A percentile compares a stretch with the other conserved stretches of the same genome.
phyloP scores from a whole-genome alignment of 2,888 invertebrate species.

The Crossocerus cetratus region DNA sequence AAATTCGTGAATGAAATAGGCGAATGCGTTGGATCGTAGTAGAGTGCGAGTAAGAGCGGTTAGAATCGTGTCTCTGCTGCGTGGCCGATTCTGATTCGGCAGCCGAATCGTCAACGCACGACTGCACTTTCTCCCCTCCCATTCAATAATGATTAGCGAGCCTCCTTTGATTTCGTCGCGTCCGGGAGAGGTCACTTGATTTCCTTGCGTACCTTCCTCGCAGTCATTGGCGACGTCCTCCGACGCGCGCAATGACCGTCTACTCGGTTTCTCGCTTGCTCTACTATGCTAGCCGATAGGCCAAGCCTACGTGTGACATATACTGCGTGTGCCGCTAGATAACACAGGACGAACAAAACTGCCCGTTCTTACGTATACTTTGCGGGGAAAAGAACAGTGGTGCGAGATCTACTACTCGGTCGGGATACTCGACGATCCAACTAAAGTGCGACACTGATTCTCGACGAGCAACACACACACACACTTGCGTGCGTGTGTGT shows the following conservation, averaged over 20 bases:
- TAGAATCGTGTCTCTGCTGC: constrained; percentile 8
- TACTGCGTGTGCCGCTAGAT: too few relatives aligned
- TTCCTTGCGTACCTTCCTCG: constrained; percentile 41
- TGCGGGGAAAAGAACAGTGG: too few relatives aligned
- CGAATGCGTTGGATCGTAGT: constrained; percentile 49
- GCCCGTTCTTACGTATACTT: too few relatives aligned
- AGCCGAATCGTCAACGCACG: constrained; percentile 16
- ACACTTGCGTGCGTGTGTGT: neutral
- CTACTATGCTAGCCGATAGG: too few relatives aligned
- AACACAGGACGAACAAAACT: too few relatives aligned
- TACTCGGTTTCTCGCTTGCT: too few relatives aligned
- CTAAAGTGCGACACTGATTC: constrained; percentile 4
- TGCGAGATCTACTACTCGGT: too few relatives aligned
- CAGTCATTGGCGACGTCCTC: neutral
- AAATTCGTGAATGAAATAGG: constrained; percentile 72
- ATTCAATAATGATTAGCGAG: neutral
- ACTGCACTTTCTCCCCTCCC: constrained; percentile 22
- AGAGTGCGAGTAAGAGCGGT: constrained; percentile 31
- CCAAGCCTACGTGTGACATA: constrained; percentile 11
- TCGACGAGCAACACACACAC: too few relatives aligned
- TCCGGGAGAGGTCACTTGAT: constrained; percentile 57
- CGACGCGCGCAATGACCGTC: too few relatives aligned
- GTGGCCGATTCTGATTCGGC: neutral
- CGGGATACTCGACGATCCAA: too few relatives aligned
- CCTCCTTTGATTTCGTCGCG: constrained; percentile 16